Percentiles rank a stretch among this genome's conserved stretches.
Conservation (phyloP, 2,888 invertebrate species). For the Drosophila flavopinicola region DNA sequence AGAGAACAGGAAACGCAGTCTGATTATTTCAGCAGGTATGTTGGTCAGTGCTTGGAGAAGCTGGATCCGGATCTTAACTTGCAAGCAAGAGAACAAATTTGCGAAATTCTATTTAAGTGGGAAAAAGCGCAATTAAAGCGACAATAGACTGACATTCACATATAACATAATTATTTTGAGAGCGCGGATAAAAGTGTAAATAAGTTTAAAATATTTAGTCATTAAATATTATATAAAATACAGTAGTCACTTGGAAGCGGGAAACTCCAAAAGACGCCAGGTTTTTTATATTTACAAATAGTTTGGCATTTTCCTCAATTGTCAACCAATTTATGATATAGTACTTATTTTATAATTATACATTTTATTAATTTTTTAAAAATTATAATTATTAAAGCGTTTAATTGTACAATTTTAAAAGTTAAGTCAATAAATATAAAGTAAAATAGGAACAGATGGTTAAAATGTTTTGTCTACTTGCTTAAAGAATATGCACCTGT, state of each 20-base stretch:
- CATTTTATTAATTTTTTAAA: too few relatives aligned
- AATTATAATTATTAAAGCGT: too few relatives aligned
- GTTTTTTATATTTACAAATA: too few relatives aligned
- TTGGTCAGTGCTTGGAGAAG: slow-evolving; percentile 37
- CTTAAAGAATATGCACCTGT: neutral
- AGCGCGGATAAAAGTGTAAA: neutral
- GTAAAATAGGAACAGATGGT: neutral
- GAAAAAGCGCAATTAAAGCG: slow-evolving; percentile 39
- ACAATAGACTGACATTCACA: slow-evolving; percentile 17
- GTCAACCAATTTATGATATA: too few relatives aligned
- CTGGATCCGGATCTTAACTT: slow-evolving; percentile 41
- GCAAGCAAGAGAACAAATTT: slow-evolving; percentile 42
- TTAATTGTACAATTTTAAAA: neutral
- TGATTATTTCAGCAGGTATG: slow-evolving; percentile 31
- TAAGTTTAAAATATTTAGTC: neutral
- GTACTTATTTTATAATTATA: too few relatives aligned
- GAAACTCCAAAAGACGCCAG: too few relatives aligned
- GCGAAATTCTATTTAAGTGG: slow-evolving; percentile 34
- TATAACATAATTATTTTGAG: neutral
- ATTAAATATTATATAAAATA: neutral
- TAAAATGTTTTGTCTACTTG: neutral
- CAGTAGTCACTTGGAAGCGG: too few relatives aligned
- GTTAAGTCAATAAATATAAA: neutral
- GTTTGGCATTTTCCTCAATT: too few relatives aligned
- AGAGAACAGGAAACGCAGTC: slow-evolving; percentile 13